Percentiles rank a stretch among this genome's conserved stretches.
Evolutionary conservation across 1,140 invertebrate genomes (phyloP).

Genomic region (Gonioctena quinquepunctata): DNA sequence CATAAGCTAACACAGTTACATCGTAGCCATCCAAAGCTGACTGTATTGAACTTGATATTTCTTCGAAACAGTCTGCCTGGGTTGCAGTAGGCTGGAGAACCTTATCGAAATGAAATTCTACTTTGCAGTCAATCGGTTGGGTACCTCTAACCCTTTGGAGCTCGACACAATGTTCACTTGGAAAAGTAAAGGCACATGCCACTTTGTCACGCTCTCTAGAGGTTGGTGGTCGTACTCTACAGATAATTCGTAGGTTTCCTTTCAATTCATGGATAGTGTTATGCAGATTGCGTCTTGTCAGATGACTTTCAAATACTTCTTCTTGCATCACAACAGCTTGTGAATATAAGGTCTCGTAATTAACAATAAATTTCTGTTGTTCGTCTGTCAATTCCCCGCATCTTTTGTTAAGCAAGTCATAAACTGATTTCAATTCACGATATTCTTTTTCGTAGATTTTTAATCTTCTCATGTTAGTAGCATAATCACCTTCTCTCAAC

Average conservation of each 20-base stretch:
- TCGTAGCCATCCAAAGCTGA: slow-evolving; percentile 92
- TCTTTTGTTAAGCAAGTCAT: background rate
- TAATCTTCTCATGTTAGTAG: background rate
- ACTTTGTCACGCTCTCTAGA: slow-evolving; percentile 33
- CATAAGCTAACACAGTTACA: slow-evolving; percentile 95
- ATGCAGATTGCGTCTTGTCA: slow-evolving; percentile 54
- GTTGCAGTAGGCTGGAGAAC: slow-evolving; percentile 64
- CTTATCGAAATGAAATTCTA: slow-evolving; percentile 69
- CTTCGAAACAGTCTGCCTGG: slow-evolving; percentile 68
- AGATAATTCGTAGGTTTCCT: slow-evolving; percentile 70
- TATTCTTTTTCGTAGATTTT: background rate
- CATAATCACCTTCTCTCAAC: background rate
- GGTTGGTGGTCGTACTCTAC: slow-evolving; percentile 64
- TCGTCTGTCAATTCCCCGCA: background rate
- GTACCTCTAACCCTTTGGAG: background rate
- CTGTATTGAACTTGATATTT: slow-evolving; percentile 73
- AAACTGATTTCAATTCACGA: background rate
- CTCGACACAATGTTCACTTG: background rate
- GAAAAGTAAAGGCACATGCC: background rate
- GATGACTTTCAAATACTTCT: background rate
- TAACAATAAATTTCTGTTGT: background rate
- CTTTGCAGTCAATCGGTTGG: slow-evolving; percentile 41
- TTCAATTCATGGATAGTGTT: slow-evolving; percentile 60
- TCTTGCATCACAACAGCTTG: background rate
- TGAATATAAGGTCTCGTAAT: background rate